phyloP scores from a whole-genome alignment of 2,888 invertebrate species.

The Drosophila melanosoma region DNA sequence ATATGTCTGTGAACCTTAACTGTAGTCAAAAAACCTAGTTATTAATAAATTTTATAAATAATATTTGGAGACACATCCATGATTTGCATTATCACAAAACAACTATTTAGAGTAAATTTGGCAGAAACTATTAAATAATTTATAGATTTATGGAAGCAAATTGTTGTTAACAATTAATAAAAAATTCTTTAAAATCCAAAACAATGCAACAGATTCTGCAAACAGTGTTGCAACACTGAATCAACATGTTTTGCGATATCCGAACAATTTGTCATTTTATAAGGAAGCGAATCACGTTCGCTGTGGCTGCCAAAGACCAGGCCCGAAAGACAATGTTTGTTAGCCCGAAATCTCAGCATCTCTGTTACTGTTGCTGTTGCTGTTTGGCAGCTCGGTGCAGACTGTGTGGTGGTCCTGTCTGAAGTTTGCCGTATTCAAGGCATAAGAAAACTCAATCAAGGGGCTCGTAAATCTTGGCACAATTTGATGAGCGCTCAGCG shows the following conservation, averaged over 20 bases:
- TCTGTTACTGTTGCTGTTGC: conserved; percentile 23
- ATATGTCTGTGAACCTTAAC: not conserved
- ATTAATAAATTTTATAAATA: not conserved
- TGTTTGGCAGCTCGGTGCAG: conserved; percentile 17
- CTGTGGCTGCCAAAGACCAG: conserved; percentile 18
- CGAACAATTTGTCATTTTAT: conserved; percentile 48
- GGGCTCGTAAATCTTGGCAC: conserved; percentile 78
- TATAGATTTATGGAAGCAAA: conserved; percentile 5
- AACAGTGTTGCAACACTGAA: conserved; percentile 32
- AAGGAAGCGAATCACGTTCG: conserved; percentile 36
- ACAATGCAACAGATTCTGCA: conserved; percentile 1
- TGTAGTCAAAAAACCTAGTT: not conserved
- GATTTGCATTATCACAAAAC: not conserved
- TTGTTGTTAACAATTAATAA: not conserved
- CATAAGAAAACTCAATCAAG: conserved; percentile 81
- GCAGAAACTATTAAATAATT: conserved; percentile 1
- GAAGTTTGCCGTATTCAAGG: conserved; percentile 81
- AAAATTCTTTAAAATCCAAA: not conserved
- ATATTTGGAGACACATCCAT: not conserved
- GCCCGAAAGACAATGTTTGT: conserved; percentile 16
- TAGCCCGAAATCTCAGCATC: conserved; percentile 38
- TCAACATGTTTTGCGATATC: conserved; percentile 47
- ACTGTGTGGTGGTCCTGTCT: conserved; percentile 75
- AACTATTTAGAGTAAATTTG: not conserved
- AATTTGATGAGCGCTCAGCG: conserved; percentile 79